Evolutionary conservation across 53 echinoderm and acorn worm genomes (phyloP).

Genomic region (Holothuria leucospilota): DNA sequence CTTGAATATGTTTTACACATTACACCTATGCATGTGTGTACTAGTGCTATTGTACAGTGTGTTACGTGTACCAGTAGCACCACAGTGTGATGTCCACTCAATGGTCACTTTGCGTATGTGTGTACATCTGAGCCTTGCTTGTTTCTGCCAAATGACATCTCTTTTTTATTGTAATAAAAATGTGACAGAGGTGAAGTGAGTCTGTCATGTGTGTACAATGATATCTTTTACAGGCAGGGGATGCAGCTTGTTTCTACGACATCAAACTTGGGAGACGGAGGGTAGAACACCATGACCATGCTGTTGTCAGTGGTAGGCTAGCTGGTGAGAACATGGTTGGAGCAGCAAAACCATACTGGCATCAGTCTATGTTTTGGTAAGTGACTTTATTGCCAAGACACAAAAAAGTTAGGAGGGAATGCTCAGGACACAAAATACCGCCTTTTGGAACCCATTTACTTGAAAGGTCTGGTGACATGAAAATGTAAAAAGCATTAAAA

Average conservation of each 20-base stretch:
- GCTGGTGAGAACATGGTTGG: conserved; percentile 98
- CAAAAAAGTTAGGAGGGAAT: too few relatives aligned
- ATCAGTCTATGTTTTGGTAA: conserved; percentile 99
- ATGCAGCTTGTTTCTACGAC: conserved; percentile 99
- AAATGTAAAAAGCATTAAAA: too few relatives aligned
- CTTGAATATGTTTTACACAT: neutral
- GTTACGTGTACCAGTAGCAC: too few relatives aligned
- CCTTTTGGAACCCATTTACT: too few relatives aligned
- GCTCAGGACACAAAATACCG: too few relatives aligned
- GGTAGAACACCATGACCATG: conserved; percentile 99
- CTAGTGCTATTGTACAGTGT: too few relatives aligned
- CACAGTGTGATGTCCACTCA: too few relatives aligned
- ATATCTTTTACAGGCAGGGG: conserved; percentile 77
- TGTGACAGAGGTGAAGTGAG: neutral
- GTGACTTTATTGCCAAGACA: neutral
- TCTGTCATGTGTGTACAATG: neutral
- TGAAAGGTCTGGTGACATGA: too few relatives aligned
- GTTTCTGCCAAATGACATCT: too few relatives aligned
- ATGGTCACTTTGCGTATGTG: neutral
- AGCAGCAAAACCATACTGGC: conserved; percentile 96
- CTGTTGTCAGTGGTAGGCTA: conserved; percentile 95
- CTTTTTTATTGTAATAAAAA: too few relatives aligned
- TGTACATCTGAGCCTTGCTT: too few relatives aligned
- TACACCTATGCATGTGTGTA: too few relatives aligned
- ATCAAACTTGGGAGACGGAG: conserved; percentile 95